phyloP scores from a whole-genome alignment of 2,797 vertebrate genomes.

The Craterocephalus amniculus region DNA sequence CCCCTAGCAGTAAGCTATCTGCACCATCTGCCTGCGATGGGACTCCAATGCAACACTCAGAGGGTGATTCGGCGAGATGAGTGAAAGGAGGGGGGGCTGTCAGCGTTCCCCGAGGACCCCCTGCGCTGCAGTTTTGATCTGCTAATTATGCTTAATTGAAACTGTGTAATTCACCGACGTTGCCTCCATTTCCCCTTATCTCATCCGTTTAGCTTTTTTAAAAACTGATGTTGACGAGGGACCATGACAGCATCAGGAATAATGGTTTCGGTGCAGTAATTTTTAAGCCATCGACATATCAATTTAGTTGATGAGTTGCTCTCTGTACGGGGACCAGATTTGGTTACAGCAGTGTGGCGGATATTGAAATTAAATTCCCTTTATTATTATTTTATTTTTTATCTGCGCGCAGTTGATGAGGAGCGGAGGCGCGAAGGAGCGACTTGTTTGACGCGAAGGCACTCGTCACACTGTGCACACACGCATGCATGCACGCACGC shows the following conservation, averaged over 20 bases:
- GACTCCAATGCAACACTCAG: conserved; percentile 66
- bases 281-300: conserved; percentile 34
- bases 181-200: conserved; percentile 54
- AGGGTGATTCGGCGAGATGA: conserved; percentile 35
- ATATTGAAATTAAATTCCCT: conserved; percentile 53
- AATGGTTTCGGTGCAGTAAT: conserved; percentile 38
- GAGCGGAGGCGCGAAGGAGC: conserved; percentile 48
- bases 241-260: conserved; percentile 48
- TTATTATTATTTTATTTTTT: conserved; percentile 23
- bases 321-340: conserved; percentile 20
- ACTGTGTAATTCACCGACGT: conserved; percentile 61
- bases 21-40: conserved; percentile 74
- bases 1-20: conserved; percentile 60
- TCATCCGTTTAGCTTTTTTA: conserved; percentile 38
- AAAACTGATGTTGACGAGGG: conserved; percentile 43
- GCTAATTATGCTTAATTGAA: conserved; percentile 77
- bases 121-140: conserved; percentile 69
- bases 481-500: background rate
- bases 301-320: conserved; percentile 22
- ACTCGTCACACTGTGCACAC: conserved; percentile 45
- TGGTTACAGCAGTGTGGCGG: conserved; percentile 37
- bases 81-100: conserved; percentile 17
- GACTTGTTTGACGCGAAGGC: conserved; percentile 65
- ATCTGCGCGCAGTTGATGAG: conserved; percentile 47
- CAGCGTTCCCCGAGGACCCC: conserved; percentile 58